These are phyloP conservation scores for Fregetta grallaria DNA, from an alignment of 2,113 vertebrate genomes.

Conservation along the genomic window DNA sequence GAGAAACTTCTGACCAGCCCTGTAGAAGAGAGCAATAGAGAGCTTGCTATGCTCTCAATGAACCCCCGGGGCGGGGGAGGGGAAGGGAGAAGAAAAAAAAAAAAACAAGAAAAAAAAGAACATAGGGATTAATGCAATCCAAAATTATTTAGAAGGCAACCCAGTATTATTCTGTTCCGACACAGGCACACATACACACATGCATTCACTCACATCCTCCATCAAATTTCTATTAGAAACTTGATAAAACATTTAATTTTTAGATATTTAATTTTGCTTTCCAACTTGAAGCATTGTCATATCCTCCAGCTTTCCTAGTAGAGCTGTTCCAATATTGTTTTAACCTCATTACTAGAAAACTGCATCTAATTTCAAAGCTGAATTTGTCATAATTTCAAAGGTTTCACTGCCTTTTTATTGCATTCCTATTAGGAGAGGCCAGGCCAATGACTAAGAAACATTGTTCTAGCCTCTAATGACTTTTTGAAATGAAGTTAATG, in stretches of 20 bases:
- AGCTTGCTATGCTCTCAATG: neutral
- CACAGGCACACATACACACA: neutral
- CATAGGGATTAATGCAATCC: neutral
- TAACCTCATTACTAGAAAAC: conserved; percentile 24
- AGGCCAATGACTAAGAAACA: neutral
- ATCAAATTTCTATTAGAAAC: neutral
- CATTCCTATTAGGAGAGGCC: neutral
- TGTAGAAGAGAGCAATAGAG: neutral
- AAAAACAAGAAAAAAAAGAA: fast-evolving
- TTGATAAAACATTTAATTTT: neutral
- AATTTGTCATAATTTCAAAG: neutral
- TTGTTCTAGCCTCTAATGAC: neutral
- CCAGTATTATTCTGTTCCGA: neutral
- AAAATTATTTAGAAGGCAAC: neutral
- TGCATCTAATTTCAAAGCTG: conserved; percentile 1
- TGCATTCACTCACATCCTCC: neutral
- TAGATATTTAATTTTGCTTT: conserved; percentile 4
- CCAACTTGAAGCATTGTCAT: neutral
- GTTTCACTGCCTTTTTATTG: neutral
- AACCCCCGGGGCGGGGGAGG: neutral
- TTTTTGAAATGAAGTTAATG: conserved; percentile 14
- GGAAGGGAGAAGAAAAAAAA: no score
- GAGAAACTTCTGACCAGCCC: neutral
- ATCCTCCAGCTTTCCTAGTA: neutral
- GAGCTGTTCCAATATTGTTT: neutral